These are phyloP conservation scores for Agrotis clavis DNA, from an alignment of 2,888 invertebrate species.

Conservation along the genomic window DNA sequence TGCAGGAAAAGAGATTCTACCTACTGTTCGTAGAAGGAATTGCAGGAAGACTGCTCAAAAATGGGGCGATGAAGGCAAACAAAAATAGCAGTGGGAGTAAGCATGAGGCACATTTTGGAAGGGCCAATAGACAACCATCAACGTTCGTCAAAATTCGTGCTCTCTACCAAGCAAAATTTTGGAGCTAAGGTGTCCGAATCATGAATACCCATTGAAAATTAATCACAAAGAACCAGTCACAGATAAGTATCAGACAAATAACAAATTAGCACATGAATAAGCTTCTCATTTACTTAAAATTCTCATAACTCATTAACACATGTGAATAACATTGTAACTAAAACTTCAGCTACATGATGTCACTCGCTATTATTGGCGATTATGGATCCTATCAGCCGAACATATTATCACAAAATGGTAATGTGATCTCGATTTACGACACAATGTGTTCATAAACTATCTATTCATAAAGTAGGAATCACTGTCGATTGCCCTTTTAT, in stretches of 20 bases:
- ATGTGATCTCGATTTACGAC: slow-evolving; percentile 25
- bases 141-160: no score
- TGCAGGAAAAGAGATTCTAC: no score
- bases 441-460: slow-evolving; percentile 21
- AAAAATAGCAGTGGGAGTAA: no score
- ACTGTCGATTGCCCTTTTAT: not conserved
- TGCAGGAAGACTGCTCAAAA: no score
- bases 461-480: not conserved
- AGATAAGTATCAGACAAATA: not conserved
- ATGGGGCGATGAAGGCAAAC: no score
- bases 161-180: no score
- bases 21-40: no score
- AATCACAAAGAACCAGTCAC: not conserved
- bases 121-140: no score
- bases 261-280: slow-evolving; percentile 9
- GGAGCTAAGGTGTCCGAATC: no score
- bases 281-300: slow-evolving; percentile 16
- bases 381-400: slow-evolving; percentile 49
- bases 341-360: slow-evolving; percentile 54
- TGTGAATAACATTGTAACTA: slow-evolving; percentile 52
- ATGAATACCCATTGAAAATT: no score
- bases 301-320: slow-evolving; percentile 34
- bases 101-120: no score
- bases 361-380: slow-evolving; percentile 51
- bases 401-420: slow-evolving; percentile 34